Conservation (phyloP, 2,113 vertebrate genomes). For the Morphnarchus princeps region DNA sequence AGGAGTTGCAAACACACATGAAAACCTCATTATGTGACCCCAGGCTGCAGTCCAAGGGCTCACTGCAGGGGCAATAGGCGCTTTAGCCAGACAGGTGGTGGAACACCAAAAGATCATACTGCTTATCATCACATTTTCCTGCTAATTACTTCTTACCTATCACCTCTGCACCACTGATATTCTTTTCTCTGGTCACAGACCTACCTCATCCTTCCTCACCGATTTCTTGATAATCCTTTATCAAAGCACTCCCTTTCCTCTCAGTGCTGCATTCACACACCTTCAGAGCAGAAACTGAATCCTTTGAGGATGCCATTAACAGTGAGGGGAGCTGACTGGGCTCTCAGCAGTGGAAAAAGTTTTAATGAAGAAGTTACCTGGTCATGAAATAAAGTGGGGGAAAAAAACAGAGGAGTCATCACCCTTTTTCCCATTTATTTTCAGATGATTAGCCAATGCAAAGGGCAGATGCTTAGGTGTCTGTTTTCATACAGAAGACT, state of each 20-base stretch:
- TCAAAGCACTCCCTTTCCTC: background rate
- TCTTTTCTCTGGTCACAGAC: background rate
- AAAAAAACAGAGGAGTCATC: background rate
- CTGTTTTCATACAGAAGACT: background rate
- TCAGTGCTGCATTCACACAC: background rate
- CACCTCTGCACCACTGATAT: background rate
- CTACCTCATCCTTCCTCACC: background rate
- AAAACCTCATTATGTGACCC: background rate
- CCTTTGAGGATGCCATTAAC: background rate
- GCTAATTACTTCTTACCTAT: background rate
- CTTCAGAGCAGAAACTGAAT: background rate
- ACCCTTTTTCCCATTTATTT: background rate
- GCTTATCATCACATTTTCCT: background rate
- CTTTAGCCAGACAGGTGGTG: background rate
- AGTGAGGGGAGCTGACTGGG: background rate
- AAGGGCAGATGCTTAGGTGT: background rate
- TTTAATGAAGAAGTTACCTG: background rate
- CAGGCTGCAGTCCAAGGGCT: background rate
- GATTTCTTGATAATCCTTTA: background rate
- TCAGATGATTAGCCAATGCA: background rate
- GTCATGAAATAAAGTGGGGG: background rate
- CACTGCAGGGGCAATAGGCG: background rate
- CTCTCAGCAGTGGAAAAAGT: background rate
- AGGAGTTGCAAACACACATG: background rate
- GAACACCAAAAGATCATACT: background rate